A percentile compares a stretch with the other conserved stretches of the same genome.
These are phyloP conservation scores for Meriones unguiculatus DNA, from an alignment of 2,113 vertebrate species.

Conservation along the genomic window DNA sequence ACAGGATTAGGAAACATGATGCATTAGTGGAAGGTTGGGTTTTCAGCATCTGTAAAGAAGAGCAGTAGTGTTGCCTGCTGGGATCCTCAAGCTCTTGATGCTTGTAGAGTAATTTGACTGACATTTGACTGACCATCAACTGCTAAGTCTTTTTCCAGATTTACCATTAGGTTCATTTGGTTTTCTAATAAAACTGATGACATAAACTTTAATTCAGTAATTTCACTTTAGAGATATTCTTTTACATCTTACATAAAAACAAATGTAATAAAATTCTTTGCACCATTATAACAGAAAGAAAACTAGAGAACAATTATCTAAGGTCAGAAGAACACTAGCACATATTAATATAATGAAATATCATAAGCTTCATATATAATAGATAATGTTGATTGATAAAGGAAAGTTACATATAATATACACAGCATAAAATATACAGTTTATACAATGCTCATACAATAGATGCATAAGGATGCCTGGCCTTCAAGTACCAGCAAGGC, in stretches of 20 bases:
- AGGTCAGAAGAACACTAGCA: not conserved
- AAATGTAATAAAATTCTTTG: constrained; percentile 1
- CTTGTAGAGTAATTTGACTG: not conserved
- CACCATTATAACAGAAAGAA: not conserved
- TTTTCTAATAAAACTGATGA: not conserved
- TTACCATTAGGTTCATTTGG: not conserved
- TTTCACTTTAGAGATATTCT: not conserved
- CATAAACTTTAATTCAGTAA: not conserved
- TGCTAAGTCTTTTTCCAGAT: constrained; percentile 7
- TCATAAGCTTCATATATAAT: not conserved
- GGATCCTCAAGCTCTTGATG: not conserved
- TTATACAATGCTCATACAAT: not conserved
- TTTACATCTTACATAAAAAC: not conserved
- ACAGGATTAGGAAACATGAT: not conserved
- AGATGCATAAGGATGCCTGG: not conserved
- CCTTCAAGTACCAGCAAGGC: not conserved
- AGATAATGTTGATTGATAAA: not conserved
- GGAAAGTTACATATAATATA: not conserved
- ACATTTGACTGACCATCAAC: not conserved
- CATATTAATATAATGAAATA: not conserved
- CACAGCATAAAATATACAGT: not conserved
- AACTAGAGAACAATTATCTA: not conserved
- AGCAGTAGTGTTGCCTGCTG: not conserved
- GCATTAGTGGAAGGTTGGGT: not conserved
- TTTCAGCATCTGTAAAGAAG: not conserved